Percentiles rank a stretch among this genome's conserved stretches.
Evolutionary conservation across 2,888 invertebrate genomes (phyloP).

Genomic region (Volucella bombylans): DNA sequence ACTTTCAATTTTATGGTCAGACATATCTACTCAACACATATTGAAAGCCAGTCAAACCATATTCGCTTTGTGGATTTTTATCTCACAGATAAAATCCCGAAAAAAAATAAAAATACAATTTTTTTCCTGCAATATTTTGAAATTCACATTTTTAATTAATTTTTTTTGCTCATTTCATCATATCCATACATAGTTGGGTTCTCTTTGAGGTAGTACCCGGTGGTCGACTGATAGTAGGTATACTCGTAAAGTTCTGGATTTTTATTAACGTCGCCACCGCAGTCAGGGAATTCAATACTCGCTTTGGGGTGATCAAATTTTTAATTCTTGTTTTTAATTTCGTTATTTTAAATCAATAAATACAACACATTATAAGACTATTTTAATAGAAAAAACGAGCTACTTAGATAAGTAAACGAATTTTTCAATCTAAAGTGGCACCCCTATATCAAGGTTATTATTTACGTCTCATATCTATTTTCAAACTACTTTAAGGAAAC

Average conservation of each 20-base stretch:
- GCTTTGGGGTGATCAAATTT: constrained; percentile 10
- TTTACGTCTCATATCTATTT: no score
- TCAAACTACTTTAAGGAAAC: no score
- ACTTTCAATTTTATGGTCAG: constrained; percentile 58
- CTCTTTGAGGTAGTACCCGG: constrained; percentile 10
- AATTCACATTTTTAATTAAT: constrained; percentile 40
- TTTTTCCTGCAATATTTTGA: constrained; percentile 37
- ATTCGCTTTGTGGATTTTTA: constrained; percentile 28
- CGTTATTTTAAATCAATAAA: constrained; percentile 33
- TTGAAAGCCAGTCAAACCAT: constrained; percentile 33
- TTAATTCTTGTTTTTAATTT: constrained; percentile 15
- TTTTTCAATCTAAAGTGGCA: no score
- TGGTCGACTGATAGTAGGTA: constrained; percentile 8
- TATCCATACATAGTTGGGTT: constrained; percentile 17
- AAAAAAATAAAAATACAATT: constrained; percentile 18
- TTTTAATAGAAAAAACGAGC: neutral
- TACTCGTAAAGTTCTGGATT: constrained; percentile 28
- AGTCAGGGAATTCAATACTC: constrained; percentile 32
- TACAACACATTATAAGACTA: constrained; percentile 8
- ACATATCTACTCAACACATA: constrained; percentile 7
- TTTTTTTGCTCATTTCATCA: constrained; percentile 12
- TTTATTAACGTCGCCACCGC: constrained; percentile 16
- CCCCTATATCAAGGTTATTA: no score
- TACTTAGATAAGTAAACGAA: no score
- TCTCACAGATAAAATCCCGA: constrained; percentile 47